Conservation (phyloP, 2,113 vertebrate genomes). For the Scalopus aquaticus region DNA sequence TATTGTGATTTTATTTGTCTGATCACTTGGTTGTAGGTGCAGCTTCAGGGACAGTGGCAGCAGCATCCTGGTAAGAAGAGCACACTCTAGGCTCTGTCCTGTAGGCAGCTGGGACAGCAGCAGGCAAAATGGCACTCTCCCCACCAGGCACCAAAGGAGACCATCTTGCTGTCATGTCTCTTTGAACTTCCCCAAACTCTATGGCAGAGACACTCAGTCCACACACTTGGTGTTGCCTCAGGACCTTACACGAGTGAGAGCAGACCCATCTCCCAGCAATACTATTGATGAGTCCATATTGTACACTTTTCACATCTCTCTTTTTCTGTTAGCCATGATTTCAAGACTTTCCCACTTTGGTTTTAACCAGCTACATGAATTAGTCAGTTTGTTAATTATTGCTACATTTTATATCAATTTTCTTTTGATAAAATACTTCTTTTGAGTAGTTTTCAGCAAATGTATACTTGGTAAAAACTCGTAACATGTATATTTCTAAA, state of each 20-base stretch:
- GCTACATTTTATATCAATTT: background rate
- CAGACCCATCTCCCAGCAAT: no score
- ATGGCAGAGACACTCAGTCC: background rate
- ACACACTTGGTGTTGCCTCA: background rate
- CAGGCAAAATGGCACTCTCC: background rate
- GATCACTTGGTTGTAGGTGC: background rate
- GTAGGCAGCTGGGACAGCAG: accelerated
- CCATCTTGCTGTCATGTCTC: background rate
- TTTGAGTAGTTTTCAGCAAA: background rate
- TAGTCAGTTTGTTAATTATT: background rate
- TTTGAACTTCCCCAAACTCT: background rate
- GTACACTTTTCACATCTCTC: background rate
- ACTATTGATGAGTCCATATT: background rate
- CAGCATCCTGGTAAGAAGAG: background rate
- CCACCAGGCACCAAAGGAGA: background rate
- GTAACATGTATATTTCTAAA: background rate
- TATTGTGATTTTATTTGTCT: background rate
- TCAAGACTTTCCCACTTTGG: background rate
- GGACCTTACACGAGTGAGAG: background rate
- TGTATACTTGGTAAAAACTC: background rate
- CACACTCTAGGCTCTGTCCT: background rate
- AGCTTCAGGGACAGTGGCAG: background rate
- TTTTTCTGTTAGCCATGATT: background rate
- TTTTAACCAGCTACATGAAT: background rate
- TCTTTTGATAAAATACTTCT: background rate